A percentile compares a stretch with the other conserved stretches of the same genome.
phyloP scores from a whole-genome alignment of 2,113 vertebrate genomes.

The Caranx melampygus region DNA sequence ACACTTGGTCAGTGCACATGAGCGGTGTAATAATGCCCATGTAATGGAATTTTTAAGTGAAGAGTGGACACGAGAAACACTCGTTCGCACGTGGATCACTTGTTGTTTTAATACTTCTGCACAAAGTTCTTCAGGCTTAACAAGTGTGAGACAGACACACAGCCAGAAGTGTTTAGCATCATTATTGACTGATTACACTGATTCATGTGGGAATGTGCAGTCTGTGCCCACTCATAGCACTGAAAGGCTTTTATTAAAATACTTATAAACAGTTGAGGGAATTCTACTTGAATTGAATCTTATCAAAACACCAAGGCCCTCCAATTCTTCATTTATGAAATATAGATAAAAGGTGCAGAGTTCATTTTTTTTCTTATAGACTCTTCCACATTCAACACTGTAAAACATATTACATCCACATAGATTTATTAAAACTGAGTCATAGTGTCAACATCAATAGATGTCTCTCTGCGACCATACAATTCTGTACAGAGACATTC shows the following conservation, averaged over 20 bases:
- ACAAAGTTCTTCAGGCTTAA: not conserved
- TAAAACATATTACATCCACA: not conserved
- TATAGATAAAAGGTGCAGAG: not conserved
- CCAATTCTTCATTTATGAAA: slow-evolving; percentile 9
- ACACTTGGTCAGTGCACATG: slow-evolving; percentile 14
- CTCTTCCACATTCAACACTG: not conserved
- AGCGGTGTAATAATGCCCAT: no score
- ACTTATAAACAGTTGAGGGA: slow-evolving; percentile 16
- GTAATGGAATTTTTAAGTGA: not conserved
- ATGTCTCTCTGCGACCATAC: not conserved
- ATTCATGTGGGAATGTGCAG: slow-evolving; percentile 36
- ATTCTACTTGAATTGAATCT: slow-evolving; percentile 21
- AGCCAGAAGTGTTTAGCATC: slow-evolving; percentile 11
- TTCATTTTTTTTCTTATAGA: not conserved
- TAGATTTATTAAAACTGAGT: not conserved
- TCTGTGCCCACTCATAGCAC: slow-evolving; percentile 5
- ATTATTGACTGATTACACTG: slow-evolving; percentile 29
- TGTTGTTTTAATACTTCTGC: not conserved
- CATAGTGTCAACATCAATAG: not conserved
- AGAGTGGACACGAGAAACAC: not conserved
- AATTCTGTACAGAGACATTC: not conserved
- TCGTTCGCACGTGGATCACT: not conserved
- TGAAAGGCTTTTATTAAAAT: slow-evolving; percentile 19
- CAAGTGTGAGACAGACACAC: not conserved
- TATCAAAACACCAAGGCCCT: slow-evolving; percentile 1